These are phyloP conservation scores for Cotesia typhae DNA, from an alignment of 1,140 invertebrate species.

Conservation along the genomic window DNA sequence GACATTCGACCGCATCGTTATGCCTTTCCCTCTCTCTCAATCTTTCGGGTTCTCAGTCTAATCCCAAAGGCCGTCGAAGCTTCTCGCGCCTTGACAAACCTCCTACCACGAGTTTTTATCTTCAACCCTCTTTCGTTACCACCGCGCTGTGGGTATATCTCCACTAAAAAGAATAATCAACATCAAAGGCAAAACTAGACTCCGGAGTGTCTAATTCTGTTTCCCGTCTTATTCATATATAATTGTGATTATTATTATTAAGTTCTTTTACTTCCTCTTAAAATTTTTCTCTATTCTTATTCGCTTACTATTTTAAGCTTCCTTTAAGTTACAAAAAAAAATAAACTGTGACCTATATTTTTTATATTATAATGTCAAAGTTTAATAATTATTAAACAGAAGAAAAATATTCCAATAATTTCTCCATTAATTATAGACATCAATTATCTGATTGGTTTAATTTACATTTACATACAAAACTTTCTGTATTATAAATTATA, in stretches of 20 bases:
- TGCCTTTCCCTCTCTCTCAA: slow-evolving; percentile 51
- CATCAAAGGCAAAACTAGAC: slow-evolving; percentile 31
- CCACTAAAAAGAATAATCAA: slow-evolving; percentile 24
- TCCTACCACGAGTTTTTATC: not conserved
- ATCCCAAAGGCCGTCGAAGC: slow-evolving; percentile 31
- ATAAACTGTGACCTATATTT: not conserved
- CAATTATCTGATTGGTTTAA: too few species aligned
- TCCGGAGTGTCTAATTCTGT: slow-evolving; percentile 31
- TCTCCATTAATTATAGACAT: too few species aligned
- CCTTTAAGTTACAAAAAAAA: too few species aligned
- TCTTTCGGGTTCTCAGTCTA: slow-evolving; percentile 41
- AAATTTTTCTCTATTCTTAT: not conserved
- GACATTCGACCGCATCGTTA: slow-evolving; percentile 65
- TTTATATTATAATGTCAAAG: not conserved
- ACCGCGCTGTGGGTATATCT: not conserved
- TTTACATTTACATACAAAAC: not conserved
- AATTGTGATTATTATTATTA: too few species aligned
- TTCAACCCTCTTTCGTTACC: slow-evolving; percentile 23
- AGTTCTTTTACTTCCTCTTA: not conserved
- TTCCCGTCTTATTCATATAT: slow-evolving; percentile 13
- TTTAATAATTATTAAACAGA: too few species aligned
- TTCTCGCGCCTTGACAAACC: slow-evolving; percentile 37
- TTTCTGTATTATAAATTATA: not conserved
- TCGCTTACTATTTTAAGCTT: not conserved
- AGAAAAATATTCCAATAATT: too few species aligned